Evolutionary conservation across 2,888 invertebrate species (phyloP), one percentile per base, ranked within the genome.

Genomic region (Thelaira solivaga): DNA sequence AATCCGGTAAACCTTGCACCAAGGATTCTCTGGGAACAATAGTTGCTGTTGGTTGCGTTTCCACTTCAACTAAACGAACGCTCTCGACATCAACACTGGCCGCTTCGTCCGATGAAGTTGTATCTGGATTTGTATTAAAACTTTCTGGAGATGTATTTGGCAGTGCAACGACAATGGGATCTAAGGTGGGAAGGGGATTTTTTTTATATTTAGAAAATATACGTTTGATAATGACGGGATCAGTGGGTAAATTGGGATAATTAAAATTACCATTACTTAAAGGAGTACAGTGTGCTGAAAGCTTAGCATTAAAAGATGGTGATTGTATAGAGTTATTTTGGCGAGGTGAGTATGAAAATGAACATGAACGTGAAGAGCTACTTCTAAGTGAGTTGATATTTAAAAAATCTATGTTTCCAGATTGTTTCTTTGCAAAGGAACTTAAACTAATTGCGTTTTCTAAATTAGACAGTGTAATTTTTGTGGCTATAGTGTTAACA

Each of bases 151-250:
- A 75, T 41, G 79, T 80, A 64, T 81, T 82, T 51, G 86, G 83
- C 68, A 84, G 80, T 71, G 85, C 88, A 83, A 88, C 89, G 59
- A 86, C 87, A 83, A 88, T 88, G 82, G 85, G 88, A 88, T 88
- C 88, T 88, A 85, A 80, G 85, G 82, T 83, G 81, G 86, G 84
- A 87, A 85, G 86, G 86, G 87, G 83, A 83, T 81, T 86, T 83
- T 81, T 86, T 83, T 83, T 83, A 81, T 85, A 83, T 85, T 86
- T 84, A 82, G 82, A 81, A 76, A 82, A 81, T 78, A 83, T 78
- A 80, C 81, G 82, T 80, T 84, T 82, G 82, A 83, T 82, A 76
- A 82, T 81, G 82, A 82, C 81, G 75, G 82, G 76, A 83, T 81
- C 81, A 74, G 80, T 81, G 76, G 84, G 84, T 81, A 83, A 49